Evolutionary conservation across 1,140 invertebrate genomes (phyloP).

Genomic region (Pogonognathellus flavescens): DNA sequence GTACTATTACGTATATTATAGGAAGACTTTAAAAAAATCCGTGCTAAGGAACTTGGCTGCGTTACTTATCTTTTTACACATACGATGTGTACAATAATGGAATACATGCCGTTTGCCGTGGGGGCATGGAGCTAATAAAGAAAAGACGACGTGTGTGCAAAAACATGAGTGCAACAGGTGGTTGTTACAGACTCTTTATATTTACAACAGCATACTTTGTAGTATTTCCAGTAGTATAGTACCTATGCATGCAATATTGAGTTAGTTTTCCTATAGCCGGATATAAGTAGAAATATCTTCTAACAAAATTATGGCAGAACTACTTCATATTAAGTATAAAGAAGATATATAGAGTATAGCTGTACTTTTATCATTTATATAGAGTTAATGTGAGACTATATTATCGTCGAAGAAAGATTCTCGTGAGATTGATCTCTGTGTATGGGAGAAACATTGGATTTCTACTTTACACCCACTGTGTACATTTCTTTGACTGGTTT

Average conservation of each 20-base stretch:
- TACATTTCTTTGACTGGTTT: conserved; percentile 9
- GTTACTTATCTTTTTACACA: conserved; percentile 19
- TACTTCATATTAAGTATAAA: too few species aligned
- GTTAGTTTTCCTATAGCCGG: too few species aligned
- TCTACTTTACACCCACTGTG: background rate
- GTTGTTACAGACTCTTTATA: background rate
- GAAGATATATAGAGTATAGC: too few species aligned
- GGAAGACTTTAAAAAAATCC: background rate
- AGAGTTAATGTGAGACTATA: too few species aligned
- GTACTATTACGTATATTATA: background rate
- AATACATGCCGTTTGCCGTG: background rate
- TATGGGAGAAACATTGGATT: background rate
- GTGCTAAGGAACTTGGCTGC: conserved; percentile 26
- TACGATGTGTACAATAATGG: conserved; percentile 4
- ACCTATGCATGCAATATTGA: too few species aligned
- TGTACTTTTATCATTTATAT: too few species aligned
- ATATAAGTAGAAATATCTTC: too few species aligned
- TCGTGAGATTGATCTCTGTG: background rate
- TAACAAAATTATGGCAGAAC: too few species aligned
- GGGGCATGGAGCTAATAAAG: conserved; percentile 35
- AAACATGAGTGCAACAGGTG: conserved; percentile 49
- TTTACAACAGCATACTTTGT: too few species aligned
- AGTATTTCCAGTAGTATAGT: background rate
- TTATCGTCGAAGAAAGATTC: background rate
- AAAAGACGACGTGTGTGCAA: conserved; percentile 35